Base-by-base conservation (phyloP, 2,888 invertebrate species). In the Sussaba pulchella region DNA sequence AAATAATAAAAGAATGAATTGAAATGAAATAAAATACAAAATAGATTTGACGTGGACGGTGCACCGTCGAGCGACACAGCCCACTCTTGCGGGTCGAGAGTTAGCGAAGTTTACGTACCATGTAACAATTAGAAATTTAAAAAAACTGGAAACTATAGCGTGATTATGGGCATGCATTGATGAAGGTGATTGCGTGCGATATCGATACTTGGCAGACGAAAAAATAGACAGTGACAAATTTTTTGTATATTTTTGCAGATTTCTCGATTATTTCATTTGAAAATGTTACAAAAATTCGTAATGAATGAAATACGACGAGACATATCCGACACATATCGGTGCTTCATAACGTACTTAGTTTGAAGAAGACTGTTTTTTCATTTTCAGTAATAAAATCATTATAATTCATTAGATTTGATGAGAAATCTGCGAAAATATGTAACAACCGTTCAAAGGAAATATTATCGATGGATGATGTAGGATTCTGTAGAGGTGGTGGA, bases 61-160 rank as follows among this genome's bases (percentile, higher is more conserved):
- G 45, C 26, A 21, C 63, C 24, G 67, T 57, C 57, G 21, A 57
- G 47, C 45, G 47, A 77, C 66, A 59, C 63, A n/a, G 8, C n/a
- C 59, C 77, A 67, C 88, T 89, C 89, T 90, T 87, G 90, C 90
- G 83, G 89, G 90, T 31, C 89, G 82, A 89, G 89, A 89, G 89
- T 85, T 64, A 63, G 81, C 85, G 31, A 52, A 69, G 64, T 70
- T 70, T 57, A 39, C 69, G 52, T 45, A 73, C 47, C n/a, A 74
- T 74, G 59, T 79, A 74, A 81, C 47, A 50, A 71, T 70, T 70
- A 54, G 43, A 69, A 21, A 3, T 77, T 64, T 72, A 17, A 26
- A 43, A 77, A 39, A 26, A 76, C 21, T 57, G 41, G 17, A 70
- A 24, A 47, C 45, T 57, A 52, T 54, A 45, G 24, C 12, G 19